Evolutionary conservation across 2,797 vertebrate genomes (phyloP).

Genomic region (Avahi laniger): DNA sequence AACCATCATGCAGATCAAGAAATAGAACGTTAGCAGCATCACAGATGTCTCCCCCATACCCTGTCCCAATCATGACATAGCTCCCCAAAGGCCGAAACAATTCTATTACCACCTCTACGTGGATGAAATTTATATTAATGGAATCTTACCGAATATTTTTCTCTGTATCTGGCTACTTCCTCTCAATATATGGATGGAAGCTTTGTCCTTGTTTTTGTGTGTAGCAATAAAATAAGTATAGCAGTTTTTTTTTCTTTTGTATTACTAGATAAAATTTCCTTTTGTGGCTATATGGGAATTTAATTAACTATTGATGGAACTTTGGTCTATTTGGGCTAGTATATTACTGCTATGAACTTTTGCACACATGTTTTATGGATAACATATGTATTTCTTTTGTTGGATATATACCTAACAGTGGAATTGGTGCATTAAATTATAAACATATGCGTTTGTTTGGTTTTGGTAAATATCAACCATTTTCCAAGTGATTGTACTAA

Average conservation of each 20-base stretch:
- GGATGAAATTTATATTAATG: too few relatives aligned
- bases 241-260: background rate
- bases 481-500: background rate
- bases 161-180: background rate
- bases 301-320: background rate
- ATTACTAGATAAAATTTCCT: background rate
- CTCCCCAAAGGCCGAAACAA: background rate
- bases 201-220: background rate
- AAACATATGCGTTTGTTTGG: background rate
- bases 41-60: too few relatives aligned
- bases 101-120: background rate
- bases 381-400: background rate
- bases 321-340: background rate
- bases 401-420: background rate
- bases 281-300: background rate
- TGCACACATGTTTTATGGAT: background rate
- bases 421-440: background rate
- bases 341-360: too few relatives aligned
- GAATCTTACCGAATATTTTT: background rate
- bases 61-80: background rate
- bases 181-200: background rate
- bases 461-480: background rate
- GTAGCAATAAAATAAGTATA: background rate
- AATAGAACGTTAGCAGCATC: rapidly evolving
- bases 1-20: background rate